These are phyloP conservation scores for Tetrax tetrax DNA, from an alignment of 2,113 vertebrate species.

Conservation along the genomic window DNA sequence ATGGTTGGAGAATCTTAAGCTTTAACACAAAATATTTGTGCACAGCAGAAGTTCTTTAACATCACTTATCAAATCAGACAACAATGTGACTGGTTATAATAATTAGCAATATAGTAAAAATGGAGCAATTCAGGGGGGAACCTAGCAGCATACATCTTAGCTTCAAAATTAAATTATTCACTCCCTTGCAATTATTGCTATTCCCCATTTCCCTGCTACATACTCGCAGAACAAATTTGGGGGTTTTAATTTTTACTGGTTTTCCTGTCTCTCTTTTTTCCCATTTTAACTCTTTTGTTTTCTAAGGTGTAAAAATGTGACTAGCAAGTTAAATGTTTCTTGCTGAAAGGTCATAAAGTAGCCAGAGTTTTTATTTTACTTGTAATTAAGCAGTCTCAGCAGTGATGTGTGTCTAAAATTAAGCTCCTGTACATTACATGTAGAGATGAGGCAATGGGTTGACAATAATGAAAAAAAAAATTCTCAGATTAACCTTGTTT, in stretches of 20 bases:
- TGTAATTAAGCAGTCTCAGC: not conserved
- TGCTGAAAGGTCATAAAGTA: not conserved
- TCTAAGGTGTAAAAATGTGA: not conserved
- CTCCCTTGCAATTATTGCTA: not conserved
- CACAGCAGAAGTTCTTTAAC: not conserved
- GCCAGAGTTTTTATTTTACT: not conserved
- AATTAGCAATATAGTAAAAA: constrained; percentile 20
- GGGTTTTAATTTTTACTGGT: not conserved
- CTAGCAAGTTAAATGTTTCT: not conserved
- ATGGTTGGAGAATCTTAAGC: not conserved
- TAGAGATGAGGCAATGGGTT: not conserved
- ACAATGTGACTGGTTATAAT: constrained; percentile 1
- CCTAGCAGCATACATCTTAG: not conserved
- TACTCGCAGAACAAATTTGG: not conserved
- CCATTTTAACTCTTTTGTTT: not conserved
- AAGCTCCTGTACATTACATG: not conserved
- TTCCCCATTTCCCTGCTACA: not conserved
- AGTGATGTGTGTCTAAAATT: not conserved
- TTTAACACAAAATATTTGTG: not conserved
- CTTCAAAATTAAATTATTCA: constrained; percentile 29
- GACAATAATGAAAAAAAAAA: not conserved
- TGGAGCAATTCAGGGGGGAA: not conserved
- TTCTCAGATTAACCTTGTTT: not conserved
- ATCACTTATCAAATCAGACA: not conserved
- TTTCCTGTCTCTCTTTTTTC: not conserved